A percentile compares a stretch with the other conserved stretches of the same genome.
These are phyloP conservation scores for Sebastes variabilis DNA, from an alignment of 2,797 vertebrate species.

Conservation along the genomic window DNA sequence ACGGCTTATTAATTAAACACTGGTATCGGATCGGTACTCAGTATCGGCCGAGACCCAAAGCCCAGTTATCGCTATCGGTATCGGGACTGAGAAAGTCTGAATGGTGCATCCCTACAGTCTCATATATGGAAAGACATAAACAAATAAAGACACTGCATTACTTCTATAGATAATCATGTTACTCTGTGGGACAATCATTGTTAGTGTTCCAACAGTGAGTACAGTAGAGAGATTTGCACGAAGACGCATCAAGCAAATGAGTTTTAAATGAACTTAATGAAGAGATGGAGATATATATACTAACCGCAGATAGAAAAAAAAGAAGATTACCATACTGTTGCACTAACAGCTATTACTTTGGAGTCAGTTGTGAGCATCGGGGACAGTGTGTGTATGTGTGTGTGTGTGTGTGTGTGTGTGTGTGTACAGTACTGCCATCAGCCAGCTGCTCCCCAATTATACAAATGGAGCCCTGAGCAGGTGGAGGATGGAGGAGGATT, in stretches of 20 bases:
- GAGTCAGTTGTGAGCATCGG: conserved; percentile 35
- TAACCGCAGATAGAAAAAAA: conserved; percentile 12
- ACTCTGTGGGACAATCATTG: conserved; percentile 5
- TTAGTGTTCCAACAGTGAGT: conserved; percentile 34
- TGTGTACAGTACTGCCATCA: conserved; percentile 49
- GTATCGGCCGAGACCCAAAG: too few relatives aligned
- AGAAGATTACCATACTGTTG: conserved; percentile 29
- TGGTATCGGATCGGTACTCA: too few relatives aligned
- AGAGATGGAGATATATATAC: neutral
- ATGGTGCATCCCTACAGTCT: accelerated
- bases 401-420: conserved; percentile 2
- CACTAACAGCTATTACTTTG: conserved; percentile 48
- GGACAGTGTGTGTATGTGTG: conserved; percentile 4
- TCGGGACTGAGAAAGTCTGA: too few relatives aligned
- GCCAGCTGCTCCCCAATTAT: conserved; percentile 67
- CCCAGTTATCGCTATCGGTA: too few relatives aligned
- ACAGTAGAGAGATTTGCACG: conserved; percentile 29
- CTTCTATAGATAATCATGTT: conserved; percentile 27
- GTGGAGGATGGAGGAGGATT: conserved; percentile 59
- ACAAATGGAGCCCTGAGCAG: conserved; percentile 67
- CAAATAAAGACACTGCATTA: conserved; percentile 5
- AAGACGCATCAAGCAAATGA: conserved; percentile 46
- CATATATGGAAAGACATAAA: neutral
- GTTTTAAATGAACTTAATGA: conserved; percentile 46
- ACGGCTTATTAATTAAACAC: accelerated